These are phyloP conservation scores for Cydia amplana DNA, from an alignment of 1,140 invertebrate species.

Conservation along the genomic window DNA sequence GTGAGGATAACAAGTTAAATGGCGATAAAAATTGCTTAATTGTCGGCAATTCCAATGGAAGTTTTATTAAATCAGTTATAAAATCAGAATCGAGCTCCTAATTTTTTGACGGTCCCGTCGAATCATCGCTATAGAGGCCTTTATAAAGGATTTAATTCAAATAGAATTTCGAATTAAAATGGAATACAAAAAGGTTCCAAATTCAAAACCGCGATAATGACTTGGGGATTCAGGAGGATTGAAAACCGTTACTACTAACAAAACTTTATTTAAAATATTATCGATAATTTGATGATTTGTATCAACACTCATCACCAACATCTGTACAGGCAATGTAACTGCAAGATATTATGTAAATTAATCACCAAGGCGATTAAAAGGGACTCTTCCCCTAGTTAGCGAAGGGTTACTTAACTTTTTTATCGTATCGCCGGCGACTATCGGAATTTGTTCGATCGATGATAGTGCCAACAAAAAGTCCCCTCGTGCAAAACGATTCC, in stretches of 20 bases:
- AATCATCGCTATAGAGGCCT: too few relatives aligned
- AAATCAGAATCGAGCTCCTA: too few relatives aligned
- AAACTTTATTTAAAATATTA: background rate
- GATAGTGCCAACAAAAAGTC: conserved; percentile 20
- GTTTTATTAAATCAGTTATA: too few relatives aligned
- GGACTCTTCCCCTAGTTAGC: conserved; percentile 40
- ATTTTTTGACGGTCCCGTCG: too few relatives aligned
- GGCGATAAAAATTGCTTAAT: too few relatives aligned
- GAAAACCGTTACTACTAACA: background rate
- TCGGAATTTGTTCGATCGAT: conserved; percentile 49
- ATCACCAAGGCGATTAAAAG: conserved; percentile 30
- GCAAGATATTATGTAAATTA: conserved; percentile 30
- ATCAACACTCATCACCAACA: conserved; percentile 29
- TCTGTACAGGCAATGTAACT: conserved; percentile 23
- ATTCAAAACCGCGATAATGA: too few relatives aligned
- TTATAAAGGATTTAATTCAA: too few relatives aligned
- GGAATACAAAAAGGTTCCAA: too few relatives aligned
- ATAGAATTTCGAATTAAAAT: too few relatives aligned
- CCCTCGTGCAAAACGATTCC: background rate
- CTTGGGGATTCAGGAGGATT: too few relatives aligned
- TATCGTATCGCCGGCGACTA: conserved; percentile 66
- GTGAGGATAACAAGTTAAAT: too few relatives aligned
- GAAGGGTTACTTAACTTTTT: conserved; percentile 43
- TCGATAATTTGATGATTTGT: conserved; percentile 17
- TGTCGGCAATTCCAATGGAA: too few relatives aligned